Base-by-base conservation (phyloP, 1,140 invertebrate species). In the Cecropterus lyciades region DNA sequence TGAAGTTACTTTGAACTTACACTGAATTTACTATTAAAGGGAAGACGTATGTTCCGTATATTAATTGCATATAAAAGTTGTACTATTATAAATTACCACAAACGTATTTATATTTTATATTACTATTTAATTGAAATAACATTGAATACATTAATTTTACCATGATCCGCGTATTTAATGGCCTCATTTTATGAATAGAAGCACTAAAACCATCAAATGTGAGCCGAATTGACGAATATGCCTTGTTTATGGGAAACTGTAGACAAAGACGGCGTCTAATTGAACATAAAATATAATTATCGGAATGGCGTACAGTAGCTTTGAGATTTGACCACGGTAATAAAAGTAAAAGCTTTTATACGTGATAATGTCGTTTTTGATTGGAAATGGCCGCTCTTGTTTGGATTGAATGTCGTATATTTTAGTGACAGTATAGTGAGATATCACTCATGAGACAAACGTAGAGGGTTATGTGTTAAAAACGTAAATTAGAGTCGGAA, bases 271-370 rank as follows among this genome's bases (percentile, higher is more conserved):
- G 62, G 69, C 70, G 75, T 80, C 74, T 80, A 83, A 85, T 79
- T 83, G 77, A 76, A 75, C 76, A 80, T 87, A 80, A 83, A 85
- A 82, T 74, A 75, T 82, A 79, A 82, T 84, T 78, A 81, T 80
- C 71, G 79, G 73, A 72, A 74, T 69, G 72, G 53, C 62, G 68
- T 78, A 85, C 79, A 73, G 83, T 80, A 83, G 83, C 83, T 65
- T 70, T 49, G 40, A 60, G 68, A 62, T 66, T 60, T 70, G 60
- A 70, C 52, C 56, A 20, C 30, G 59, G 63, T 59, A 63, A 72
- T 77, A 78, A 81, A 78, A 33, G 40, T 76, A 75, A 80, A 79
- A 75, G 75, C 57, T 75, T 77, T 78, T 49, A 20, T n/a, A 20
- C n/a, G 46, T 63, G n/a, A 42, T 48, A 51, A 42, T 63, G 30